A percentile compares a stretch with the other conserved stretches of the same genome.
Evolutionary conservation across 1,140 invertebrate genomes (phyloP).

Genomic region (Hormaphis cornu): DNA sequence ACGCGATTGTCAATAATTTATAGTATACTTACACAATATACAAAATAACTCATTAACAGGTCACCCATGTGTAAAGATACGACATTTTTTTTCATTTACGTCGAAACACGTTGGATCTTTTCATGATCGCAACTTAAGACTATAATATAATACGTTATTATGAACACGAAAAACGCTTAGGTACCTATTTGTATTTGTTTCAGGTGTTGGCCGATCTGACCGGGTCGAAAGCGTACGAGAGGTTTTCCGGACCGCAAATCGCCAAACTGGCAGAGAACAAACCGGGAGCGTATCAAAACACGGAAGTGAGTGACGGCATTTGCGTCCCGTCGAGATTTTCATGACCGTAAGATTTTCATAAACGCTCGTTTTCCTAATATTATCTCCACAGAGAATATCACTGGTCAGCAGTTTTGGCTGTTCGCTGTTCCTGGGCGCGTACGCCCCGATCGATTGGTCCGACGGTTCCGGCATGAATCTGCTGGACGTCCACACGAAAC

Average conservation of each 20-base stretch:
- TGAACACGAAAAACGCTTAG: too few species aligned
- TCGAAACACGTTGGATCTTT: too few species aligned
- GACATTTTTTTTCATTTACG: too few species aligned
- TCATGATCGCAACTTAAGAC: too few species aligned
- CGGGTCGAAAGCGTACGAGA: conserved; percentile 84
- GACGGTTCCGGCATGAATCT: conserved; percentile 97
- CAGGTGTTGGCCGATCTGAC: conserved; percentile 74
- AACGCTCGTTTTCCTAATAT: too few species aligned
- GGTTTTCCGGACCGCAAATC: conserved; percentile 91
- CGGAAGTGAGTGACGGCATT: conserved; percentile 69
- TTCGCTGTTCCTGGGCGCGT: conserved; percentile 77
- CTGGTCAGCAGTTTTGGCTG: conserved; percentile 86
- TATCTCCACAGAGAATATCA: conserved; percentile 66
- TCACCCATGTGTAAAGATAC: too few species aligned
- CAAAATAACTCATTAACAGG: too few species aligned
- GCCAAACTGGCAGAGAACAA: conserved; percentile 70
- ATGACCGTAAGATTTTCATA: too few species aligned
- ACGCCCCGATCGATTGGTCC: conserved; percentile 81
- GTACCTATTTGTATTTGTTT: conserved; percentile 36
- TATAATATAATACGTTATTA: too few species aligned
- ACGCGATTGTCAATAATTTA: too few species aligned
- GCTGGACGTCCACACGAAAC: conserved; percentile 68
- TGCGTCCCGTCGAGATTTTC: too few species aligned
- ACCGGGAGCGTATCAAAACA: conserved; percentile 64
- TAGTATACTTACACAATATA: too few species aligned